Evolutionary conservation across 2,113 vertebrate genomes (phyloP).

Genomic region (Mirounga angustirostris): DNA sequence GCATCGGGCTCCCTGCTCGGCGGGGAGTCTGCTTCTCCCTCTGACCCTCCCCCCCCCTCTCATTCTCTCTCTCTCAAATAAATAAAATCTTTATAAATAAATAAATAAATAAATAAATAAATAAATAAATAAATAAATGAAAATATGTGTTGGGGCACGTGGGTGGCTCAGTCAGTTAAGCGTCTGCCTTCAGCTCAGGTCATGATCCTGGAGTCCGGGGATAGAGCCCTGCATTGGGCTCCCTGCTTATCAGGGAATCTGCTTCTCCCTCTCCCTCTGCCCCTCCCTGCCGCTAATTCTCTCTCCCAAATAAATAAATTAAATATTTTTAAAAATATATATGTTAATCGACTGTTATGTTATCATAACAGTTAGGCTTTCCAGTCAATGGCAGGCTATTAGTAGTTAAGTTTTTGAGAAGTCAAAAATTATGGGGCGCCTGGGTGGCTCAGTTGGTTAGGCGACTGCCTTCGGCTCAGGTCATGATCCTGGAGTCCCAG

Average conservation of each 20-base stretch:
- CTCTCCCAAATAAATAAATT: background rate
- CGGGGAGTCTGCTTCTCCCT: background rate
- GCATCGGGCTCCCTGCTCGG: background rate
- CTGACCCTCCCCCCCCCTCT: background rate
- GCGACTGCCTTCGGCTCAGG: too few relatives aligned
- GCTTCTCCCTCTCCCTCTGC: background rate
- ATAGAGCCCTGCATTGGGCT: background rate
- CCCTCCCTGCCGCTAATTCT: accelerated
- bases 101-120: background rate
- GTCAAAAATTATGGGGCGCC: background rate
- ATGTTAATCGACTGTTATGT: background rate
- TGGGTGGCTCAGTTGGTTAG: too few relatives aligned
- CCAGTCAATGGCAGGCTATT: background rate
- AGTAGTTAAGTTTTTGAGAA: background rate
- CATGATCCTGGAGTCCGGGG: background rate
- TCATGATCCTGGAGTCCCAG: too few relatives aligned
- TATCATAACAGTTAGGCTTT: background rate
- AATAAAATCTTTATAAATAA: background rate
- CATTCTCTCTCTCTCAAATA: background rate
- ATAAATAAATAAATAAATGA: background rate
- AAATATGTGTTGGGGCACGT: background rate
- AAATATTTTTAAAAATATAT: background rate
- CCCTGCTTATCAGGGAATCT: background rate
- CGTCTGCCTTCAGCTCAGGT: background rate
- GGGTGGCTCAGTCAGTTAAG: background rate